Base-by-base conservation (phyloP, 2,797 vertebrate genomes). In the Novumbra hubbsi region DNA sequence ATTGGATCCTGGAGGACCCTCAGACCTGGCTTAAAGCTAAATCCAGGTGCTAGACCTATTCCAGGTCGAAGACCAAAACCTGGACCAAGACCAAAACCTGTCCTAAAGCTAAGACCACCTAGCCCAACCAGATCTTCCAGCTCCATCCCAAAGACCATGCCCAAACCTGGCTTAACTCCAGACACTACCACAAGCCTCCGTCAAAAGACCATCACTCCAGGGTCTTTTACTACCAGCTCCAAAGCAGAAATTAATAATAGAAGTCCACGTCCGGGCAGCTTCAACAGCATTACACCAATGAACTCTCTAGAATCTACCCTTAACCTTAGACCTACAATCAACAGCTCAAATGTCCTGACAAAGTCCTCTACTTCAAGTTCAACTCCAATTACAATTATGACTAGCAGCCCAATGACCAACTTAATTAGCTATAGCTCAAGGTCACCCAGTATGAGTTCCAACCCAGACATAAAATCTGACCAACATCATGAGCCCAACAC, bases 31-130 rank as follows among this genome's bases (percentile, higher is more conserved):
- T 21, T 57, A 57, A 57, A 57, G n/a, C 55, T 21, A 57, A 24
- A 57, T 11, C n/a, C n/a, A 24, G 55, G 55, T 21, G 9, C 55
- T 11, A 24, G 55, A 21, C n/a, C 55, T 6, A 30, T 64, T 32
- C 62, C 62, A 68, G 38, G 66, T 7, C n/a, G 3, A n/a, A 41
- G 9, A 14, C 34, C 34, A 5, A 68, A 41, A 68, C 34, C 34
- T 38, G 19, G 55, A 27, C 55, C 55, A 60, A 12, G 24, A 60
- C 55, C 55, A 57, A 57, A 57, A 21, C 55, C 55, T 24, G n/a
- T 57, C 55, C 55, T 57, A 21, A 57, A 57, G 55, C 70, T 79
- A 66, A 78, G 81, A 78, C 8, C 55, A 57, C 74, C 69, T 17
- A 74, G 74, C 14, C 65, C 63, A 72, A 87, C 55, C 21, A 21